These are phyloP conservation scores for Ditylenchus weischeri DNA, from an alignment of 2,888 invertebrate genomes.

Conservation along the genomic window DNA sequence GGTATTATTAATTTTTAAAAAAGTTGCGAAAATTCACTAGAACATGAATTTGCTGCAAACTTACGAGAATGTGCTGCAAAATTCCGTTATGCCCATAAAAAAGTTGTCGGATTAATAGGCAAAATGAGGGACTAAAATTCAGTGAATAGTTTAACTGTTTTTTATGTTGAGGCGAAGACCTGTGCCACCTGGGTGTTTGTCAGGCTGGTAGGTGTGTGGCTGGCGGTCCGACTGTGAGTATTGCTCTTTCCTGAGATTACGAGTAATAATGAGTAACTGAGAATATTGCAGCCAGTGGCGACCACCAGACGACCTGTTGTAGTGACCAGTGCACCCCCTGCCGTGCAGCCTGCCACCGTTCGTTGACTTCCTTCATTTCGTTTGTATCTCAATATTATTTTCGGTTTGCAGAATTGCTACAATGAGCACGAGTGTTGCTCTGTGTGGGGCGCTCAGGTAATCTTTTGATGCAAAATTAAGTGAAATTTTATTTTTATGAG, in stretches of 20 bases:
- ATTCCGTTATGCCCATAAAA: too few relatives aligned
- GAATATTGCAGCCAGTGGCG: slow-evolving; percentile 5
- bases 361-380: not conserved
- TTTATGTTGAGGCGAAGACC: slow-evolving; percentile 35
- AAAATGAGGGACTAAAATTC: too few relatives aligned
- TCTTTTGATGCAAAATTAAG: too few relatives aligned
- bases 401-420: slow-evolving; percentile 36
- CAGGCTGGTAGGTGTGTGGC: slow-evolving; percentile 44
- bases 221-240: slow-evolving; percentile 17
- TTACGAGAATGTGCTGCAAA: too few relatives aligned
- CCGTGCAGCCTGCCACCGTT: slow-evolving; percentile 8
- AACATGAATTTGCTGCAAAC: too few relatives aligned
- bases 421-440: slow-evolving; percentile 53
- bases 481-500: too few relatives aligned
- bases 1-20: too few relatives aligned
- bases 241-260: too few relatives aligned
- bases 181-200: slow-evolving; percentile 49
- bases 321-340: slow-evolving; percentile 25
- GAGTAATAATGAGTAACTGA: not conserved
- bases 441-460: slow-evolving; percentile 35
- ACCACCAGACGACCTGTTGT: slow-evolving; percentile 24
- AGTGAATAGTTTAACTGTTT: not conserved
- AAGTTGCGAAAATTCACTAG: too few relatives aligned
- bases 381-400: not conserved
- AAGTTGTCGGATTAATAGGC: too few relatives aligned